A percentile compares a stretch with the other conserved stretches of the same genome.
Evolutionary conservation across 2,797 vertebrate genomes (phyloP).

Genomic region (Heliangelus exortis): DNA sequence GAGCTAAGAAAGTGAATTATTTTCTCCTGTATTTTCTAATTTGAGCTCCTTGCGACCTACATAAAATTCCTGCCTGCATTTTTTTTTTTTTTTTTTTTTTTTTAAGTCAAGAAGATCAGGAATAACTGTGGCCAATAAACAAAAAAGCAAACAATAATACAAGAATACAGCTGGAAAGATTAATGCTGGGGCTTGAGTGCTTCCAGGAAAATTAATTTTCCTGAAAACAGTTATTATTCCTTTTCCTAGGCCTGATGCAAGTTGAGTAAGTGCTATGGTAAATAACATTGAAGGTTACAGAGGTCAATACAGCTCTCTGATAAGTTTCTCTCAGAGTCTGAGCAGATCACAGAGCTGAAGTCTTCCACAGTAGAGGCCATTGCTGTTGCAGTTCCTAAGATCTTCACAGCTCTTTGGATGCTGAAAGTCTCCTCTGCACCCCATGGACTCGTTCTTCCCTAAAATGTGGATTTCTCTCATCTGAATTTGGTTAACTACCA

Average conservation of each 20-base stretch:
- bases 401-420: not conserved
- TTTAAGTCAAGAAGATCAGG: slow-evolving; percentile 31
- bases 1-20: slow-evolving; percentile 20
- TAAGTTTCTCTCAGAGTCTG: not conserved
- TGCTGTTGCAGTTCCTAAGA: not conserved
- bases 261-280: not conserved
- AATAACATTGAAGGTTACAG: slow-evolving; percentile 16
- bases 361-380: not conserved
- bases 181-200: slow-evolving; percentile 13
- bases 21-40: slow-evolving; percentile 34
- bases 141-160: not conserved
- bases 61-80: not conserved
- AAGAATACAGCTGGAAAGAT: slow-evolving; percentile 10
- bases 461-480: not conserved
- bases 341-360: not conserved
- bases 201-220: slow-evolving; percentile 39
- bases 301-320: not conserved
- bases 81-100: not conserved
- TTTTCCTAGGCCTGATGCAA: not conserved
- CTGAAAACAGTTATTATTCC: slow-evolving; percentile 46
- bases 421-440: not conserved
- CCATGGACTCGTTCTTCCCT: not conserved
- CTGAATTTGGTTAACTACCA: not conserved
- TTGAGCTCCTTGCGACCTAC: slow-evolving; percentile 38
- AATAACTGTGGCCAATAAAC: slow-evolving; percentile 2